These are phyloP conservation scores for Xerus inauris DNA, from an alignment of 2,113 vertebrate genomes.

Conservation along the genomic window DNA sequence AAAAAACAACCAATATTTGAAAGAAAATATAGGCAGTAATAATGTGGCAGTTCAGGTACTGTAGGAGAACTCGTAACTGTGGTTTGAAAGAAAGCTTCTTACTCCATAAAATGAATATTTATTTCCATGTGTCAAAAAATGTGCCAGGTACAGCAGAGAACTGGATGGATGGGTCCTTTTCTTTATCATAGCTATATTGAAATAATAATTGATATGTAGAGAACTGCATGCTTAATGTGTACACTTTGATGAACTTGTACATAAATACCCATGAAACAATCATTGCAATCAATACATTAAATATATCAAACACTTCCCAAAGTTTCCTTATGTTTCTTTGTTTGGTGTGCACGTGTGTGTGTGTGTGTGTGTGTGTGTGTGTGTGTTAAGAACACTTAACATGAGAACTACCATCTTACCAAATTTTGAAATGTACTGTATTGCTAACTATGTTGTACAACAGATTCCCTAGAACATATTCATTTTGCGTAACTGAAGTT, in stretches of 20 bases:
- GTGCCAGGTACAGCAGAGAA: background rate
- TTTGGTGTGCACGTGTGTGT: too few relatives aligned
- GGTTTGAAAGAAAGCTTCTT: background rate
- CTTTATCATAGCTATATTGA: background rate
- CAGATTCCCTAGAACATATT: too few relatives aligned
- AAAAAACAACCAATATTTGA: background rate
- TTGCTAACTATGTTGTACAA: too few relatives aligned
- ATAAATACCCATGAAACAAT: background rate
- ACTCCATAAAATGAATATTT: background rate
- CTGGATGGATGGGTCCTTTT: background rate
- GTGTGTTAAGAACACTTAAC: too few relatives aligned
- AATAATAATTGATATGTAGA: background rate
- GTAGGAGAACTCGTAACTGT: background rate
- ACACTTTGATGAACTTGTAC: background rate
- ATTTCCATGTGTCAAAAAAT: background rate
- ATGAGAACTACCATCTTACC: too few relatives aligned
- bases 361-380: too few relatives aligned
- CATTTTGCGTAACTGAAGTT: too few relatives aligned
- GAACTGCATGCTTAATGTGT: background rate
- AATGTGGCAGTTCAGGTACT: background rate
- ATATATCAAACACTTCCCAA: too few relatives aligned
- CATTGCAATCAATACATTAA: background rate
- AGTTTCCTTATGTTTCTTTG: too few relatives aligned
- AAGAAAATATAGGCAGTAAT: background rate
- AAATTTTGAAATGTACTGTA: too few relatives aligned